Percentiles rank a stretch among this genome's conserved stretches.
Conservation (phyloP, 2,888 invertebrate genomes). For the Platynereis dumerilii region DNA sequence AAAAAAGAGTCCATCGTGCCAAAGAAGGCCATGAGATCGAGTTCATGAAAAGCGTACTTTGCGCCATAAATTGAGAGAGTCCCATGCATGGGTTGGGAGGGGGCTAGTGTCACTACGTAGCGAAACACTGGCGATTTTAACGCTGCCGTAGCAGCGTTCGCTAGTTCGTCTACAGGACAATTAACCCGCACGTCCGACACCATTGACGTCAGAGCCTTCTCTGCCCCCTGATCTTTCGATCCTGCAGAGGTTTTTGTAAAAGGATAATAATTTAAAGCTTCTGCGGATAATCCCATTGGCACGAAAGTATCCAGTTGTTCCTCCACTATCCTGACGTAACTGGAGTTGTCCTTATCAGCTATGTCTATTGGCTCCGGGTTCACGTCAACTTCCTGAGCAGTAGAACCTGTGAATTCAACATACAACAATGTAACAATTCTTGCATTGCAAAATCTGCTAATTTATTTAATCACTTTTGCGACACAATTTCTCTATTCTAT, state of each 20-base stretch:
- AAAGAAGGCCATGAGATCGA: background rate
- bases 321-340: too few relatives aligned
- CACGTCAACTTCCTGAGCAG: background rate
- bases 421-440: too few relatives aligned
- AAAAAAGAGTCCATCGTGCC: background rate
- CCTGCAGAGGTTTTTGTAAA: background rate
- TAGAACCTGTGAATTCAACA: background rate
- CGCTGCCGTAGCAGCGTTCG: background rate
- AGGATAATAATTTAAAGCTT: background rate
- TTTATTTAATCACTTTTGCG: too few relatives aligned
- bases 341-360: too few relatives aligned
- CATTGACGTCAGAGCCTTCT: background rate
- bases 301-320: too few relatives aligned
- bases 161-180: background rate
- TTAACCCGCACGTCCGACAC: background rate
- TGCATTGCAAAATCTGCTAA: too few relatives aligned
- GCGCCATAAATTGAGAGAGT: background rate
- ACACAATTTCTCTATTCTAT: too few relatives aligned
- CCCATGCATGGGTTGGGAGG: background rate
- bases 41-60: background rate
- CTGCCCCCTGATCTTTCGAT: background rate
- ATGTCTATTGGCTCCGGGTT: background rate
- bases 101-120: background rate
- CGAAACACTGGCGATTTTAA: slow-evolving; percentile 1
- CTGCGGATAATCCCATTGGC: too few relatives aligned